Conservation (phyloP, 2,888 invertebrate species). For the Mactromeris polynyma region DNA sequence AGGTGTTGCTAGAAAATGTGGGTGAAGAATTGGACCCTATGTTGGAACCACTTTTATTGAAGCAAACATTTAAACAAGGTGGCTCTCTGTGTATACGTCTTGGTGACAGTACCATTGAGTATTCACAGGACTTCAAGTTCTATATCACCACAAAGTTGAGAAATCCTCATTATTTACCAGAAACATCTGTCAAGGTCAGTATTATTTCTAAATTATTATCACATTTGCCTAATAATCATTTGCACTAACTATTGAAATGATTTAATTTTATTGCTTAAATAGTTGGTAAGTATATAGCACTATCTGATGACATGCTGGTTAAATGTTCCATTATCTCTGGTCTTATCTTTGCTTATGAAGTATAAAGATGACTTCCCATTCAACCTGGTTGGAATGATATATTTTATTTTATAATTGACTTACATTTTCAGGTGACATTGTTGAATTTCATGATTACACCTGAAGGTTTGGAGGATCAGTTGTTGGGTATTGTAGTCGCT, state of each 20-base stretch:
- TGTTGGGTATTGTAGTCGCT: slow-evolving; percentile 88
- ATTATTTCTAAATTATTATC: too few relatives aligned
- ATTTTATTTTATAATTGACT: too few relatives aligned
- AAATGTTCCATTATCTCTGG: too few relatives aligned
- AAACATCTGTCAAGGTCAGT: slow-evolving; percentile 87
- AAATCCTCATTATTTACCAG: slow-evolving; percentile 88
- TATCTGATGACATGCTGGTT: too few relatives aligned
- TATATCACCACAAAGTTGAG: slow-evolving; percentile 88
- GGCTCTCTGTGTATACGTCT: slow-evolving; percentile 87
- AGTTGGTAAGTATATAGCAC: too few relatives aligned
- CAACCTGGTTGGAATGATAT: too few relatives aligned
- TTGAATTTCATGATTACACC: slow-evolving; percentile 88
- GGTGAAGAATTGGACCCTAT: slow-evolving; percentile 88
- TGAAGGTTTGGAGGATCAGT: slow-evolving; percentile 88
- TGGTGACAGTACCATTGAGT: slow-evolving; percentile 88
- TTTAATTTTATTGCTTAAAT: too few relatives aligned
- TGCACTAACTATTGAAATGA: too few relatives aligned
- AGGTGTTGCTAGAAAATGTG: slow-evolving; percentile 88
- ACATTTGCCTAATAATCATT: too few relatives aligned
- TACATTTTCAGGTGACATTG: slow-evolving; percentile 85
- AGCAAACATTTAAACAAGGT: slow-evolving; percentile 88
- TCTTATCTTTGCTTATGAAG: too few relatives aligned
- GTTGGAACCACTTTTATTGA: slow-evolving; percentile 87
- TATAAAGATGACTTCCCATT: too few relatives aligned
- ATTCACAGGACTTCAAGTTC: slow-evolving; percentile 87